Evolutionary conservation across 2,113 vertebrate genomes (phyloP), one percentile per base, ranked within the genome.

Genomic region (Marcusenius ussheri): DNA sequence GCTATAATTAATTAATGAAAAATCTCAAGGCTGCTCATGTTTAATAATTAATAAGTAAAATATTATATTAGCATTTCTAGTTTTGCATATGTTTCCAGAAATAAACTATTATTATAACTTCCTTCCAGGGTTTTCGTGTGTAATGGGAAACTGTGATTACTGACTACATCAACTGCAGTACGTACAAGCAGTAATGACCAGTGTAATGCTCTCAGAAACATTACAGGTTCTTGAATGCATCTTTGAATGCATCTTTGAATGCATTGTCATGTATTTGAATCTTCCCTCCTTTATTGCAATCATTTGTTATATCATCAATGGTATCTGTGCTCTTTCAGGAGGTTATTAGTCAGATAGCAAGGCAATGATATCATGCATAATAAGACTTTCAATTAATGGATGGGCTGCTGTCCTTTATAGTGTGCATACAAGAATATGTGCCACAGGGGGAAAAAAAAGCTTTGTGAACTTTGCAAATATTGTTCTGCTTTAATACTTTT

Each of bases 11-110:
- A 97, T 97, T 98, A 97, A 98, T 98, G 97, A 98, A 98, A 98
- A 98, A 97, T 94, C 95, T 97, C 98, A 99, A 99, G 98, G 98
- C 98, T 96, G 96, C 98, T 99, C 99, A 99, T 99, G 97, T 99
- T 99, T 99, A 99, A 99, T 99, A 99, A 99, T 99, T 99, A 99
- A 99, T 99, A 98, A 97, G 97, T 96, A 97, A 98, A 96, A 97
- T 96, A 97, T 97, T 97, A 97, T 97, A 99, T 99, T 98, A 98
- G 97, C 98, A 99, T 98, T 98, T 98, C 97, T 97, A 98, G 99
- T 98, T 96, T 96, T 95, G 95, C 96, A 97, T 95, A 96, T 96
- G 96, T 96, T 96, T 50, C 24, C 95, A 95, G 94, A 95, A 96
- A 96, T 93, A 94, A 93, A 96, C 96, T 96, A 80, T 80, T 96